Conservation (phyloP, 2,797 vertebrate genomes). For the Pelobates cultripes region DNA sequence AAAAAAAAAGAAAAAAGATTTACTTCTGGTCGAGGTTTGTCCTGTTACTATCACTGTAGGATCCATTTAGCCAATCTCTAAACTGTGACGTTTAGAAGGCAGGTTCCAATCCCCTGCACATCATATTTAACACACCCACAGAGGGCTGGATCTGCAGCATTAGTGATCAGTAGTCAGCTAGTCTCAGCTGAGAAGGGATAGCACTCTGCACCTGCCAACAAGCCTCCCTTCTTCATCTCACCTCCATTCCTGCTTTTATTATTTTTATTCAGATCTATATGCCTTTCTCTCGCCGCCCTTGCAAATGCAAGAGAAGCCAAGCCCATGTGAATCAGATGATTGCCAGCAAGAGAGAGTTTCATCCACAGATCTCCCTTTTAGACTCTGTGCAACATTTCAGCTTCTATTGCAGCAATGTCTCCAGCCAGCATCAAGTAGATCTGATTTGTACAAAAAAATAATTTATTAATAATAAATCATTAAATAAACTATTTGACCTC, state of each 20-base stretch:
- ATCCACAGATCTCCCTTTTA: slow-evolving; percentile 39
- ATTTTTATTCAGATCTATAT: neutral
- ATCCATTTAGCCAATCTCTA: slow-evolving; percentile 86
- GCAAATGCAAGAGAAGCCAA: neutral
- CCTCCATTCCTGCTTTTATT: slow-evolving; percentile 1
- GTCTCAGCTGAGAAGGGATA: slow-evolving; percentile 62
- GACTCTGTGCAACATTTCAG: slow-evolving; percentile 61
- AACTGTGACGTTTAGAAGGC: slow-evolving; percentile 87
- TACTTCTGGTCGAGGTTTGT: slow-evolving; percentile 72
- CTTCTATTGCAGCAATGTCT: slow-evolving; percentile 66
- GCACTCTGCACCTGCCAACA: slow-evolving; percentile 76
- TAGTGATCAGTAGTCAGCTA: slow-evolving; percentile 64
- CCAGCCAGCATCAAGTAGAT: slow-evolving; percentile 60
- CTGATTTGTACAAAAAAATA: slow-evolving; percentile 55
- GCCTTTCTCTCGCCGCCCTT: neutral
- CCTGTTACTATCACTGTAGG: slow-evolving; percentile 77
- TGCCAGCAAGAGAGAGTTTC: slow-evolving; percentile 15
- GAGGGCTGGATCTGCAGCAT: slow-evolving; percentile 67
- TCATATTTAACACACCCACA: slow-evolving; percentile 90
- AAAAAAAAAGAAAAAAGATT: neutral
- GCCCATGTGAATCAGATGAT: slow-evolving; percentile 32
- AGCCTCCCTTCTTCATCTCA: slow-evolving; percentile 49
- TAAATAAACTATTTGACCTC: neutral
- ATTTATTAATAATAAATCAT: neutral
- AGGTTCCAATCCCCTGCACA: slow-evolving; percentile 80